These are phyloP conservation scores for Willisornis vidua DNA, from an alignment of 2,113 vertebrate genomes.

Conservation along the genomic window DNA sequence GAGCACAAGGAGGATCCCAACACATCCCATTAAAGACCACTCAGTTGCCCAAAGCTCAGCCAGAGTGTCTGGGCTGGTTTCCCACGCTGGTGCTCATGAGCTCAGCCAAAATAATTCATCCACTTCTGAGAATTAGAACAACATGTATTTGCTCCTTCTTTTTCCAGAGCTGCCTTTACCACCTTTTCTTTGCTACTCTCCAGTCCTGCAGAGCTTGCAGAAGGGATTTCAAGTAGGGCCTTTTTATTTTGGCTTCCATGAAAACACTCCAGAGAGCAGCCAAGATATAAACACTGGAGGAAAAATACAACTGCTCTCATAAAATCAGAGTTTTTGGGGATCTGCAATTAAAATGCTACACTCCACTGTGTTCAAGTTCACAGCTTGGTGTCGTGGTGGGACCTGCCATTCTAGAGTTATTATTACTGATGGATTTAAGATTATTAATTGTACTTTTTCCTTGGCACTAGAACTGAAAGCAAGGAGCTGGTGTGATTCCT, in stretches of 20 bases:
- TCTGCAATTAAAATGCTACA: neutral
- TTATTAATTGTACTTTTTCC: neutral
- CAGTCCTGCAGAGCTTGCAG: neutral
- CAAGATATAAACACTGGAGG: neutral
- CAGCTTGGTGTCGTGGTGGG: neutral
- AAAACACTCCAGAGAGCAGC: neutral
- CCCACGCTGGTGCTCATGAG: neutral
- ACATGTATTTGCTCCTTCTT: neutral
- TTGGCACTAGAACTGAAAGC: neutral
- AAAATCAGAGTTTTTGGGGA: neutral
- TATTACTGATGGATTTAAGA: neutral
- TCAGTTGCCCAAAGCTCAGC: neutral
- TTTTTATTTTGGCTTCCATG: neutral
- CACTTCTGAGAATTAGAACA: conserved; percentile 1
- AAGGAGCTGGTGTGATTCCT: neutral
- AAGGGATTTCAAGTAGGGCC: neutral
- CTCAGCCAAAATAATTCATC: conserved; percentile 14
- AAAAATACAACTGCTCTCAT: neutral
- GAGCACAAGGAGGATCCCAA: neutral
- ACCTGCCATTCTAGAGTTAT: neutral
- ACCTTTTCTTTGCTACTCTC: neutral
- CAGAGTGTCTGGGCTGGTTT: neutral
- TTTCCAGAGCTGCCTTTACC: neutral
- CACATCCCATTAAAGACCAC: neutral
- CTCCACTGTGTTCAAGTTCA: neutral